A percentile compares a stretch with the other conserved stretches of the same genome.
These are phyloP conservation scores for Oreochromis mossambicus DNA, from an alignment of 2,797 vertebrate genomes.

Conservation along the genomic window DNA sequence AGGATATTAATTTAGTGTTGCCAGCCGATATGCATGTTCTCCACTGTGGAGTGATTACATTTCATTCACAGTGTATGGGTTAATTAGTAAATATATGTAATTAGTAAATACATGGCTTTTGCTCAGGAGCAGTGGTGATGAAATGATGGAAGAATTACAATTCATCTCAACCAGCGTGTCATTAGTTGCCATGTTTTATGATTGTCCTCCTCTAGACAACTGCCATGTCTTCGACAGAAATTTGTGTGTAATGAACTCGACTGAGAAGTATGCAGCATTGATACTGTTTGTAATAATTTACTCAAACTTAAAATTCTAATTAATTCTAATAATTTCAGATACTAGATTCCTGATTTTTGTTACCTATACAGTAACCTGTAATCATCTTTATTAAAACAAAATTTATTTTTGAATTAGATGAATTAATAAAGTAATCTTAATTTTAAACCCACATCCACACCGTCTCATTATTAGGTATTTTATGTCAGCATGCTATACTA, in stretches of 20 bases:
- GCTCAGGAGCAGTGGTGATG: neutral
- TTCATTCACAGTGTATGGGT: neutral
- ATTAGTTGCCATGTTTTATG: neutral
- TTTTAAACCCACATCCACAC: neutral
- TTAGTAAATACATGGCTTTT: slow-evolving; percentile 12
- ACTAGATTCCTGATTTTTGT: neutral
- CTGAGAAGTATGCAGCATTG: neutral
- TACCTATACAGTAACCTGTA: neutral
- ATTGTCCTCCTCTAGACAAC: neutral
- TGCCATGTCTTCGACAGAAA: neutral
- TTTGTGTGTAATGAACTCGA: neutral
- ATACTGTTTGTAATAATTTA: neutral
- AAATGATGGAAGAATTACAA: neutral
- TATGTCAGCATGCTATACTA: neutral
- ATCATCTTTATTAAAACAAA: neutral
- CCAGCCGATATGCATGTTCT: neutral
- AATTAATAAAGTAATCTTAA: neutral
- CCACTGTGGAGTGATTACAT: neutral
- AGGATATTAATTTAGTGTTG: slow-evolving; percentile 22
- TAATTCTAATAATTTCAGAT: rapidly evolving
- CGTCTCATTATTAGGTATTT: neutral
- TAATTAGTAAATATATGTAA: slow-evolving; percentile 29
- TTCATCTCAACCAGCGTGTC: neutral
- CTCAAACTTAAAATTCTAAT: neutral
- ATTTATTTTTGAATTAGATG: neutral